Evolutionary conservation across 2,888 invertebrate species (phyloP), one percentile per base, ranked within the genome.

Genomic region (Brachypterus glaber): DNA sequence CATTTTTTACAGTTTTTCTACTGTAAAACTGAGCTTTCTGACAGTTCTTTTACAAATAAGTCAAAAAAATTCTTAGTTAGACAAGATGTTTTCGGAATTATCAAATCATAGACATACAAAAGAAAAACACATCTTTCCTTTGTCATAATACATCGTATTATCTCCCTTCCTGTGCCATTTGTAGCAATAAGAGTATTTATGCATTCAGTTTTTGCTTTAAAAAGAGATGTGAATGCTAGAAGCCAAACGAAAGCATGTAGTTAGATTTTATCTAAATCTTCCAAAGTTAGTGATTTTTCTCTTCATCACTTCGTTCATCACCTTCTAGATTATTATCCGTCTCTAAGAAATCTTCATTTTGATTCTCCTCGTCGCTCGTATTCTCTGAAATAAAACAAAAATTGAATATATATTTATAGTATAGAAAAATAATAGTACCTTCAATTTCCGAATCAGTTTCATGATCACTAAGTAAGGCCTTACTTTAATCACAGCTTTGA

Each of bases 41-140:
- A 21, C 21, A 21, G 9, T 7, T 21, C 5, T 21, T 21, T 21
- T 7, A 7, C 7, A 7, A 21, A 21, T 21, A 5, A 9, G 21
- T 21, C 7, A 5, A 21, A 9, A 5, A 7, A 9, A 9, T 7
- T 21, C 2, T 14, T 39, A 18, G 16, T 33, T 5, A 5, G 9
- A 21, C 5, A 21, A 25, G 24, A 37, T 35, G 33, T 26, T 33
- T 37, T 39, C 35, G 29, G 35, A 36, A 29, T 46, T 35, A 32
- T 44, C 44, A 33, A 44, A 43, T 25, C 40, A 17, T 12, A 44
- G 33, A 33, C 38, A 39, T 18, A 14, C 13, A 39, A 37, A 32
- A 34, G 37, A 13, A 37, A 33, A 35, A 30, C 13, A 34, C 32
- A 41, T 35, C 41, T 33, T 34, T 39, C 24, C 25, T 39, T 30